A percentile compares a stretch with the other conserved stretches of the same genome.
Evolutionary conservation across 2,113 vertebrate genomes (phyloP).

Genomic region (Melanotaenia duboulayi): DNA sequence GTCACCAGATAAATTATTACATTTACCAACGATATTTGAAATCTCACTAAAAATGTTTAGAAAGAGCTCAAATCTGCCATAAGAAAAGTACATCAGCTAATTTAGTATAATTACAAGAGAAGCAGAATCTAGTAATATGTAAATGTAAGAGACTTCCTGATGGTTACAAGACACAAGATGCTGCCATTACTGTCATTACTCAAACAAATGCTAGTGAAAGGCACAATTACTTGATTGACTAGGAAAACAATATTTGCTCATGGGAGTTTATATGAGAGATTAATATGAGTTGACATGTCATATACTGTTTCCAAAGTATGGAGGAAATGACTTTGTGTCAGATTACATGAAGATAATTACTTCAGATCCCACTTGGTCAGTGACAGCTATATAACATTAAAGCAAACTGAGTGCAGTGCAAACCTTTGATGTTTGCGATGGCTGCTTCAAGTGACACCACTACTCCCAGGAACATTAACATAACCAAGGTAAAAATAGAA

Average conservation of each 20-base stretch:
- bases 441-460: background rate
- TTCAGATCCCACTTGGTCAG: background rate
- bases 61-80: no score
- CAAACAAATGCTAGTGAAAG: no score
- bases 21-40: no score
- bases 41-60: no score
- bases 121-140: no score
- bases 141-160: no score
- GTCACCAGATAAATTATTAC: no score
- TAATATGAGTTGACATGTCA: background rate
- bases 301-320: background rate
- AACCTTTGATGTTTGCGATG: background rate
- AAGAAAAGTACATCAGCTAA: no score
- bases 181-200: no score
- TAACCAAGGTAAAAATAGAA: background rate
- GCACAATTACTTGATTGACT: background rate
- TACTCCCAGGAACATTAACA: background rate
- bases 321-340: background rate
- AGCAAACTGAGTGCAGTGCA: background rate
- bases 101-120: no score
- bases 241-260: background rate
- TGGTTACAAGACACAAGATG: no score
- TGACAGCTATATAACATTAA: conserved; percentile 15
- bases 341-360: conserved; percentile 4
- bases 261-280: background rate